Percentiles rank a stretch among this genome's conserved stretches.
These are phyloP conservation scores for Tipula unca DNA, from an alignment of 2,888 invertebrate genomes.

Conservation along the genomic window DNA sequence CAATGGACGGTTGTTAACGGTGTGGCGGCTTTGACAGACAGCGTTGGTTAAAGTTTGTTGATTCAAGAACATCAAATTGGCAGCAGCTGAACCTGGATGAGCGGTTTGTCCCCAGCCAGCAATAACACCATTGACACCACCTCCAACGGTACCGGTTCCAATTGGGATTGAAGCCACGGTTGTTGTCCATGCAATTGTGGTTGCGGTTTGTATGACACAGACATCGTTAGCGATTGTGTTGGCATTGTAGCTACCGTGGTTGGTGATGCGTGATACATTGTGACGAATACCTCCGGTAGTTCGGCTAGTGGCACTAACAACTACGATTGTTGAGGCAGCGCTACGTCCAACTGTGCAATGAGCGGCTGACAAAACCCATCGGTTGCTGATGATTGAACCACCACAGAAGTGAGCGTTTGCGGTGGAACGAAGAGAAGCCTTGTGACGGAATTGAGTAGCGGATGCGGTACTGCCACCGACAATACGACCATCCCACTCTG, in stretches of 20 bases:
- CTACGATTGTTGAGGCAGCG: conserved; percentile 16
- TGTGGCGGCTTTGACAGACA: conserved; percentile 19
- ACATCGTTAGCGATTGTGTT: conserved; percentile 23
- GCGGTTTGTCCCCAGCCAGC: conserved; percentile 24
- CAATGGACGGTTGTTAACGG: conserved; percentile 19
- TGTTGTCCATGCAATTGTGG: conserved; percentile 8
- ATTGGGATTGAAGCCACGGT: conserved; percentile 19
- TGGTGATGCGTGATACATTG: conserved; percentile 19
- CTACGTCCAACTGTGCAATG: conserved; percentile 27
- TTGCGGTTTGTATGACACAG: conserved; percentile 18
- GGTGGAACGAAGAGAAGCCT: conserved; percentile 27
- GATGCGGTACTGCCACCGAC: conserved; percentile 28
- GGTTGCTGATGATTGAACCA: conserved; percentile 28
- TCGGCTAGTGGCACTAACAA: conserved; percentile 22
- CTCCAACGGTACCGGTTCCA: conserved; percentile 14
- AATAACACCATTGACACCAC: conserved; percentile 15
- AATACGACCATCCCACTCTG: conserved; percentile 24
- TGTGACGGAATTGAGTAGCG: conserved; percentile 26
- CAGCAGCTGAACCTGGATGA: conserved; percentile 22
- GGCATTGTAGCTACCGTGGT: conserved; percentile 22
- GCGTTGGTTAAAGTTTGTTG: conserved; percentile 23
- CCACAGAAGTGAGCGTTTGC: conserved; percentile 29
- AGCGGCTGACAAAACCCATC: conserved; percentile 30
- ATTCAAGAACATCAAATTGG: conserved; percentile 20
- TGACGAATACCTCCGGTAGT: conserved; percentile 22